A percentile compares a stretch with the other conserved stretches of the same genome.
Conservation (phyloP, 1,140 invertebrate genomes). For the Zaprionus africanus region DNA sequence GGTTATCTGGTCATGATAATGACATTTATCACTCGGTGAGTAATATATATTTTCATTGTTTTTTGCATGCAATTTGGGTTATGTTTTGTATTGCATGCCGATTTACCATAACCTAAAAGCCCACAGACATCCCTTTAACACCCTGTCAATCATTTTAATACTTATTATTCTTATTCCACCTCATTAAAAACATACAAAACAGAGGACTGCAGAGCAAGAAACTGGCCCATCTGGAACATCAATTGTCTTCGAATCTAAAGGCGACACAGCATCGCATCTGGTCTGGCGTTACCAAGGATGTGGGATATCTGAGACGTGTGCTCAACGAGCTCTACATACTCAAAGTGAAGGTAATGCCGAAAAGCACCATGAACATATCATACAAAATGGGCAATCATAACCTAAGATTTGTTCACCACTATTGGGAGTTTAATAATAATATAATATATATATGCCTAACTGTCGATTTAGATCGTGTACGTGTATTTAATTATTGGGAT, state of each 20-base stretch:
- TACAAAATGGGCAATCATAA: constrained; percentile 7
- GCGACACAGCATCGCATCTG: constrained; percentile 91
- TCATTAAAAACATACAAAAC: constrained; percentile 19
- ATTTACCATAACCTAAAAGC: neutral
- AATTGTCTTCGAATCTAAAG: constrained; percentile 90
- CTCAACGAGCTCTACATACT: constrained; percentile 92
- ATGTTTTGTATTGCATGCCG: constrained; percentile 58
- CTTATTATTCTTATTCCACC: constrained; percentile 22
- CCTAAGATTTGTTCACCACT: neutral
- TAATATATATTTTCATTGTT: neutral
- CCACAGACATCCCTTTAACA: neutral
- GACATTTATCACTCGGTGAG: constrained; percentile 90
- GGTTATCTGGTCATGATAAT: constrained; percentile 96
- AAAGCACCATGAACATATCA: constrained; percentile 42
- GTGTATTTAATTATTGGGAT: neutral
- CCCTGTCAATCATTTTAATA: constrained; percentile 21
- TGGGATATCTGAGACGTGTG: constrained; percentile 89
- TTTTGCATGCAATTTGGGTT: constrained; percentile 38
- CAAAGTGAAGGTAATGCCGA: constrained; percentile 88
- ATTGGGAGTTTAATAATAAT: constrained; percentile 8
- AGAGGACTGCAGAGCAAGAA: constrained; percentile 87
- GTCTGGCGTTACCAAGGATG: constrained; percentile 90
- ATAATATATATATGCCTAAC: neutral
- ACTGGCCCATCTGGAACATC: constrained; percentile 90
- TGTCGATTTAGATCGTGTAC: neutral